Percentiles rank a stretch among this genome's conserved stretches.
Conservation (phyloP, 2,113 vertebrate species). For the Hymenochirus boettgeri region DNA sequence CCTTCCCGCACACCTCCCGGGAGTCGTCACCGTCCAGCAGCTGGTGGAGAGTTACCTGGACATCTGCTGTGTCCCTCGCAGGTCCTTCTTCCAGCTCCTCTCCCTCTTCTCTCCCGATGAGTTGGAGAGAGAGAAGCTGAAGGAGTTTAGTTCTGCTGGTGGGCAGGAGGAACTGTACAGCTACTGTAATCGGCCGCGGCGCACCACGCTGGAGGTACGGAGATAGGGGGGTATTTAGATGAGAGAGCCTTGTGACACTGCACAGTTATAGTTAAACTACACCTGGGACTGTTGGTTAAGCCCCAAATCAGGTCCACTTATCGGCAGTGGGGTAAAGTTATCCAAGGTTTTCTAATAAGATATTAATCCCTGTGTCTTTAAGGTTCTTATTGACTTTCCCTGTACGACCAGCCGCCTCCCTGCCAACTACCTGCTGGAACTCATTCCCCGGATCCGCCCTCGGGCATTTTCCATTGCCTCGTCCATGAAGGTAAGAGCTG, state of each 20-base stretch:
- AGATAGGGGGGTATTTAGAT: not conserved
- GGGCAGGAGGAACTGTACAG: constrained; percentile 80
- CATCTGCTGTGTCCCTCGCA: constrained; percentile 75
- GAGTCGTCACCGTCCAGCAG: constrained; percentile 70
- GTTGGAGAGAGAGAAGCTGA: constrained; percentile 81
- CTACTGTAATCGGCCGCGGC: constrained; percentile 83
- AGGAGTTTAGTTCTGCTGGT: constrained; percentile 74
- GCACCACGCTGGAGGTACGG: constrained; percentile 81
- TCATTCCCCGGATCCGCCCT: constrained; percentile 83
- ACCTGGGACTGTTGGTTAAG: not conserved
- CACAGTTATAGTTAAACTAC: not conserved
- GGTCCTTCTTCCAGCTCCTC: constrained; percentile 87
- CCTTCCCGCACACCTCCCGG: constrained; percentile 66
- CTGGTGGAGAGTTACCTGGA: constrained; percentile 81
- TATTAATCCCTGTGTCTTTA: no score
- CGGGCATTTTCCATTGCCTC: constrained; percentile 91
- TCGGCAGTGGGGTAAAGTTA: no score
- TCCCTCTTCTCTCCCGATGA: constrained; percentile 64
- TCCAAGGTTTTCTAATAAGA: no score
- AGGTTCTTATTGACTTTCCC: constrained; percentile 87
- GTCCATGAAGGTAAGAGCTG: constrained; percentile 70
- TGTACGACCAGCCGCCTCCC: constrained; percentile 69
- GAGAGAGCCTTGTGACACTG: not conserved
- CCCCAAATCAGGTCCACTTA: no score
- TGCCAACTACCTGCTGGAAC: constrained; percentile 76